Conservation (phyloP, 2,113 vertebrate genomes). For the Thamnaconus septentrionalis region DNA sequence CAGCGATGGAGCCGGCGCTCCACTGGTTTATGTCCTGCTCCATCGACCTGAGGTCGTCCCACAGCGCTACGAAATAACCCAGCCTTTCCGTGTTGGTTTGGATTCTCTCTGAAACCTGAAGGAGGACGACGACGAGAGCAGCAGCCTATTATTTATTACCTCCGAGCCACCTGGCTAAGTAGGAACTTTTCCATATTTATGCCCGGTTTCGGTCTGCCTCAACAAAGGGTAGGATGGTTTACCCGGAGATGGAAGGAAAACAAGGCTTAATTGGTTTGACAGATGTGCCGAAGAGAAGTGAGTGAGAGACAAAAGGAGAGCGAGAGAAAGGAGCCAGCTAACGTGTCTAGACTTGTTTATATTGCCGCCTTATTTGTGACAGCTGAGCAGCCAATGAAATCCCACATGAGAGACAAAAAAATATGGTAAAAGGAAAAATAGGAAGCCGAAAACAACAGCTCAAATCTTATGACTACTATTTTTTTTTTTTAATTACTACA, state of each 20-base stretch:
- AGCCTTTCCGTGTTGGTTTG: slow-evolving; percentile 86
- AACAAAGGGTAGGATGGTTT: slow-evolving; percentile 35
- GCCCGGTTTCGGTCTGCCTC: slow-evolving; percentile 22
- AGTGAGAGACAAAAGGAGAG: slow-evolving; percentile 37
- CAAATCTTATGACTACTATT: too few relatives aligned
- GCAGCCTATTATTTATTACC: slow-evolving; percentile 16
- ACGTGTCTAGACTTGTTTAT: slow-evolving; percentile 72
- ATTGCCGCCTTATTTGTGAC: slow-evolving; percentile 61
- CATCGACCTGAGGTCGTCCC: slow-evolving; percentile 84
- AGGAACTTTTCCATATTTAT: slow-evolving; percentile 22
- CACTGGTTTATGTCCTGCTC: slow-evolving; percentile 87
- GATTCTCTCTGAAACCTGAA: slow-evolving; percentile 86
- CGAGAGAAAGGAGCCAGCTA: slow-evolving; percentile 28
- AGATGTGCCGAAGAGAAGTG: slow-evolving; percentile 57
- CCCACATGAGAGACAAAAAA: slow-evolving; percentile 35
- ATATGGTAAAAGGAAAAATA: slow-evolving; percentile 7
- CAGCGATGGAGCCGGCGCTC: slow-evolving; percentile 77
- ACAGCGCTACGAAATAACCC: slow-evolving; percentile 77
- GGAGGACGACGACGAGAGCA: slow-evolving; percentile 2
- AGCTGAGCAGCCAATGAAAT: slow-evolving; percentile 53
- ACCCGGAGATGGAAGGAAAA: slow-evolving; percentile 48
- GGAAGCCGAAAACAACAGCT: slow-evolving; percentile 31
- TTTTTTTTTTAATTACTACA: too few relatives aligned
- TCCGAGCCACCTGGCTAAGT: slow-evolving; percentile 25
- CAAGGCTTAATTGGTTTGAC: slow-evolving; percentile 65